Conservation (phyloP, 1,140 invertebrate species). For the Neotoxoptera formosana region DNA sequence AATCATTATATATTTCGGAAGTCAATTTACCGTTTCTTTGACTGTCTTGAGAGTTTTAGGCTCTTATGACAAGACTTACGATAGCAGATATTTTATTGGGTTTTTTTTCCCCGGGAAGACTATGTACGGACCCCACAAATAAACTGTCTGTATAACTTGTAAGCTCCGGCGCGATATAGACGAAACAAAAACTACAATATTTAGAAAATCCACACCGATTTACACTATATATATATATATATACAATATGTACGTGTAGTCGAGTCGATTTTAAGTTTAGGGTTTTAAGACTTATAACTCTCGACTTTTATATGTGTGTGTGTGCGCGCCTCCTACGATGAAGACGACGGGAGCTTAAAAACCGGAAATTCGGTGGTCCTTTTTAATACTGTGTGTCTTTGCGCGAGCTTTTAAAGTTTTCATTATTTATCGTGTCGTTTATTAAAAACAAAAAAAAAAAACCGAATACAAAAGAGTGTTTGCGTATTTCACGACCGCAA, state of each 20-base stretch:
- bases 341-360: background rate
- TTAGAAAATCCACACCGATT: background rate
- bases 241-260: background rate
- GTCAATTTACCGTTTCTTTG: background rate
- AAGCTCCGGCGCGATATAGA: background rate
- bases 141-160: background rate
- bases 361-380: background rate
- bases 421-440: slow-evolving; percentile 24
- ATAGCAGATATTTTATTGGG: background rate
- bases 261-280: background rate
- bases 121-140: background rate
- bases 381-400: background rate
- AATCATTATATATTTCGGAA: background rate
- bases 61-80: background rate
- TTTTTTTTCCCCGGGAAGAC: too few species aligned
- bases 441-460: background rate
- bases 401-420: background rate
- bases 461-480: background rate
- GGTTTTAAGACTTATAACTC: background rate
- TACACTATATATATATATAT: background rate
- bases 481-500: background rate
- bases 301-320: background rate
- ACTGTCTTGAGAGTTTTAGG: background rate
- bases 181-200: background rate
- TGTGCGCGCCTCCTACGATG: background rate